Conservation (phyloP, 2,888 invertebrate species). For the Siphlonurus alternatus region DNA sequence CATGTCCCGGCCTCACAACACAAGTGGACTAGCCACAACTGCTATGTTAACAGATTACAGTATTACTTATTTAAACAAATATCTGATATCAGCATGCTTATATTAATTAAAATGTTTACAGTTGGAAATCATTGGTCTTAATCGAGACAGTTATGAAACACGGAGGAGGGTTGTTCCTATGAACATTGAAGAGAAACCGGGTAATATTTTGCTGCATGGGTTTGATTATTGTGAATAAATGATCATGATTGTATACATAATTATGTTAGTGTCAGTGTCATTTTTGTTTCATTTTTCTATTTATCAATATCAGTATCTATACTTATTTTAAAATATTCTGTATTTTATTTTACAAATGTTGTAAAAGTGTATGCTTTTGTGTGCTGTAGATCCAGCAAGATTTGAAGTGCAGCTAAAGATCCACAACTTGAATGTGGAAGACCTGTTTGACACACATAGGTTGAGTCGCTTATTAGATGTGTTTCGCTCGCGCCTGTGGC, state of each 20-base stretch:
- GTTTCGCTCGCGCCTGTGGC: slow-evolving; percentile 59
- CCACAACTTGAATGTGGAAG: slow-evolving; percentile 76
- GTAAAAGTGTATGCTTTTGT: no score
- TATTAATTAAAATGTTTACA: slow-evolving; percentile 16
- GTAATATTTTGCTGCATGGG: slow-evolving; percentile 14
- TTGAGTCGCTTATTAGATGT: slow-evolving; percentile 61
- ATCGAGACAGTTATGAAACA: slow-evolving; percentile 62
- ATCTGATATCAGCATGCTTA: not conserved
- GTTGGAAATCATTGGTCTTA: slow-evolving; percentile 59
- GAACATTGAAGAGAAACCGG: slow-evolving; percentile 40
- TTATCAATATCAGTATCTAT: no score
- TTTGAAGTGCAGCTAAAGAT: slow-evolving; percentile 75
- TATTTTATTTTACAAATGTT: no score
- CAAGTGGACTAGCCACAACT: no score
- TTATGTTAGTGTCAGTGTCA: no score
- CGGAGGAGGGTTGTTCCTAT: slow-evolving; percentile 42
- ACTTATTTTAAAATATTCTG: no score
- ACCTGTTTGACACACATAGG: slow-evolving; percentile 56
- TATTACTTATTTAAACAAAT: not conserved
- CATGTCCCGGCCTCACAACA: no score
- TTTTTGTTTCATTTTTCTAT: no score
- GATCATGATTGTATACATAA: no score
- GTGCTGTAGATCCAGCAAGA: slow-evolving; percentile 41
- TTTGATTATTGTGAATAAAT: no score
- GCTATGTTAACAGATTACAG: no score